Percentiles rank a stretch among this genome's conserved stretches.
Evolutionary conservation across 1,140 invertebrate species (phyloP).

Genomic region (Lasioglossum baleicum): DNA sequence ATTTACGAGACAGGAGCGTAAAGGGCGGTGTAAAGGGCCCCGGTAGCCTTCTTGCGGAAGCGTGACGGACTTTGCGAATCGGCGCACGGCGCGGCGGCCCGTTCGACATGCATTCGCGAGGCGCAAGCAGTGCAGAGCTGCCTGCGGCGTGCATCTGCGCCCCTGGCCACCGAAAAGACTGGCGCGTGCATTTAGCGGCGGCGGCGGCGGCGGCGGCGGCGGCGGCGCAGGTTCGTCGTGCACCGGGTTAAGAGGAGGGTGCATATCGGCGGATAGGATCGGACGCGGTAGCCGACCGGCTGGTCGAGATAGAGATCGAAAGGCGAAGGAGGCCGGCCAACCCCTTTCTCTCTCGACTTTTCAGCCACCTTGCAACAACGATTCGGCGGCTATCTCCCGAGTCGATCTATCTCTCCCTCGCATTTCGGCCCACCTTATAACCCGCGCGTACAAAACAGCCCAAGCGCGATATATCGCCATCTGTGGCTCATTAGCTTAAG

Average conservation of each 20-base stretch:
- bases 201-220: background rate
- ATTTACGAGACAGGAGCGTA: no score
- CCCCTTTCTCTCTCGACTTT: conserved; percentile 54
- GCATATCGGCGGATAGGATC: conserved; percentile 60
- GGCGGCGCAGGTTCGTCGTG: conserved; percentile 50
- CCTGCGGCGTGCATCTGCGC: conserved; percentile 54
- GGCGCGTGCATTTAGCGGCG: conserved; percentile 45
- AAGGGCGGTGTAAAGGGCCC: no score
- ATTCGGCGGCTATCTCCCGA: conserved; percentile 32
- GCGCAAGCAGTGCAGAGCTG: conserved; percentile 53
- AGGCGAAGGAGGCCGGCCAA: conserved; percentile 40
- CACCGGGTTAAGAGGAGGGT: conserved; percentile 62
- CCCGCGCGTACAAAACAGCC: background rate
- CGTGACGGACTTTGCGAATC: background rate
- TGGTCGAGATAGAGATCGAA: conserved; percentile 59
- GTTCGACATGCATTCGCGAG: conserved; percentile 34
- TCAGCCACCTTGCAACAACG: conserved; percentile 52
- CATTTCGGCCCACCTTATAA: conserved; percentile 48
- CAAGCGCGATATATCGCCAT: conserved; percentile 59
- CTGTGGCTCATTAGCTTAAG: conserved; percentile 72
- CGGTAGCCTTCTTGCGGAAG: background rate
- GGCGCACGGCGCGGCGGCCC: background rate
- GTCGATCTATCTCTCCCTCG: conserved; percentile 39
- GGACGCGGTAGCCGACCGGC: conserved; percentile 60
- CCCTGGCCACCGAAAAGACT: conserved; percentile 50